These are phyloP conservation scores for Eleutherodactylus coqui DNA, from an alignment of 2,797 vertebrate species.

Conservation along the genomic window DNA sequence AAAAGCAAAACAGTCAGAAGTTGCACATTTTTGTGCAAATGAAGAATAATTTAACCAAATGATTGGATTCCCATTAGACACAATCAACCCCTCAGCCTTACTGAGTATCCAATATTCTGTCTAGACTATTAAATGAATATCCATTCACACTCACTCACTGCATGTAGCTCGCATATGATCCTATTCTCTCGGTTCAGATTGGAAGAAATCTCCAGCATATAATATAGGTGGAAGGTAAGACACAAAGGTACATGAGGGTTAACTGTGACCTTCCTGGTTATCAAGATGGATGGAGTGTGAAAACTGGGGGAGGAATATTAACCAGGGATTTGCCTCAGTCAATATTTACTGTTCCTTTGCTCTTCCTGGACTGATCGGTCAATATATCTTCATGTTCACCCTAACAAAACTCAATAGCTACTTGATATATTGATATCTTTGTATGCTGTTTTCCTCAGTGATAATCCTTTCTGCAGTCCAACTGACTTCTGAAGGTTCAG, in stretches of 20 bases:
- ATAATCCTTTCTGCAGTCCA: conserved; percentile 42
- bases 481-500: conserved; percentile 39
- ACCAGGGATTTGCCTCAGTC: conserved; percentile 64
- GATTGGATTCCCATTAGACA: neutral
- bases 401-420: conserved; percentile 62
- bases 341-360: conserved; percentile 64
- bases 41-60: neutral
- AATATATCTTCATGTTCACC: conserved; percentile 64
- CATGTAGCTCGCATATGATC: neutral
- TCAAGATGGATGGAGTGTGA: conserved; percentile 61
- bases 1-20: too few relatives aligned
- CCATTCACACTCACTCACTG: neutral
- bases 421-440: conserved; percentile 64
- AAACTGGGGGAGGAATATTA: conserved; percentile 63
- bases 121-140: neutral
- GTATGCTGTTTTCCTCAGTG: conserved; percentile 59
- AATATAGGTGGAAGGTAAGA: conserved; percentile 41
- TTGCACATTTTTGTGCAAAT: neutral
- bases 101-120: neutral
- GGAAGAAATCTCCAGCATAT: conserved; percentile 15
- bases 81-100: too few relatives aligned
- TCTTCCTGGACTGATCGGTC: conserved; percentile 63
- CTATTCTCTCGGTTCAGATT: neutral
- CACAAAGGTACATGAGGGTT: conserved; percentile 55
- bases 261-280: conserved; percentile 63